Base-by-base conservation (phyloP, 2,113 vertebrate genomes). In the Girardinichthys multiradiatus region DNA sequence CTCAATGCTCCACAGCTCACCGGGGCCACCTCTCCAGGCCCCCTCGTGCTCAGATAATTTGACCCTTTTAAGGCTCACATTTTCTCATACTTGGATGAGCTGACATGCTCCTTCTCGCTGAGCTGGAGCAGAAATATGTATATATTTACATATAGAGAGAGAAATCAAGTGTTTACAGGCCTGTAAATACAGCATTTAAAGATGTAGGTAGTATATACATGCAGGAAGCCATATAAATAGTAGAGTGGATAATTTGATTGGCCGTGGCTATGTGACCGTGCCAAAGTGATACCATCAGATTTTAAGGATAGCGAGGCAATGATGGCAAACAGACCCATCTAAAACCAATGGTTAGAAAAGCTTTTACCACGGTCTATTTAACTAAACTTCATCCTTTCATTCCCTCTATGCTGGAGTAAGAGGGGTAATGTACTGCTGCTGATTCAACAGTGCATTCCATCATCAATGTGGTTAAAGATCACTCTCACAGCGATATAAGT, bases 201-300 rank as follows among this genome's bases (percentile, higher is more conserved):
- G 79, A 86, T 83, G 62, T 74, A 75, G 84, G 65, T 70, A 81
- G 67, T 82, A 72, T 81, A 75, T 79, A 85, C 67, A 45, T 76
- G 68, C 68, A 60, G 57, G 15, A 64, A 77, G 70, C 39, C 74
- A 88, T 86, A 84, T 8, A 57, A 58, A 29, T 51, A 39, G 70
- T 74, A 77, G 71, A 88, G 87, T 84, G 85, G 83, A 84, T 91
- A 88, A 90, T 92, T 92, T 85, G 79, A 92, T 93, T 91, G 86
- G 80, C 82, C 17, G 27, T 78, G 80, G 85, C 84, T 80, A 81
- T 77, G 80, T 75, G 82, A 81, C 74, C 35, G 72, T 82, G 92
- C 92, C 92, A 92, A 85, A 77, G 78, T 39, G 48, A 83, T 85
- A 76, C 33, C 76, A 91, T 92, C 83, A 81, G 72, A 90, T 91